Conservation (phyloP, 2,888 invertebrate genomes). For the Podotricha telesiphe region DNA sequence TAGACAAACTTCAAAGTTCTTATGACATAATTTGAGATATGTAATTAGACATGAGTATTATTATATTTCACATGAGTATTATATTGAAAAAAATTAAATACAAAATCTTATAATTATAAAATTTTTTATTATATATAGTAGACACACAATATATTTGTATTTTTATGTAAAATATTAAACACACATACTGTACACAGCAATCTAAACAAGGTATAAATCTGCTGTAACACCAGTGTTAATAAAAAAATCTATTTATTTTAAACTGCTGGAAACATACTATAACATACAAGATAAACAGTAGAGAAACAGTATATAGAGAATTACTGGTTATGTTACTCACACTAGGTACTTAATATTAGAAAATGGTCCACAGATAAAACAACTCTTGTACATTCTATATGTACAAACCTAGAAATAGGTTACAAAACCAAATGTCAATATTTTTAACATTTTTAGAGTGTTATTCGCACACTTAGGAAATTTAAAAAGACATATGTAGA, state of each 20-base stretch:
- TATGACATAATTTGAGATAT: background rate
- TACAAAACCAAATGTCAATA: background rate
- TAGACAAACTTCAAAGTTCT: too few relatives aligned
- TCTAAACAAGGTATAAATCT: background rate
- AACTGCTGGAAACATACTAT: background rate
- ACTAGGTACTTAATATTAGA: constrained; percentile 1
- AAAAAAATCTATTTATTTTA: too few relatives aligned
- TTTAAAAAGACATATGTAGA: too few relatives aligned
- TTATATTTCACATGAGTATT: too few relatives aligned
- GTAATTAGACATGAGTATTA: background rate
- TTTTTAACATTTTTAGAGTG: too few relatives aligned
- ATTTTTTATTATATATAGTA: too few relatives aligned
- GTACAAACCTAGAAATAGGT: background rate
- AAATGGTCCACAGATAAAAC: constrained; percentile 14
- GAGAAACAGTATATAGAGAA: background rate
- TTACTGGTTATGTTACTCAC: background rate
- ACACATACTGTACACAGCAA: background rate
- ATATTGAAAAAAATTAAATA: too few relatives aligned
- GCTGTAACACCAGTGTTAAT: background rate
- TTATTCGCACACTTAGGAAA: too few relatives aligned
- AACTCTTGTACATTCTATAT: background rate
- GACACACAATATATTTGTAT: background rate
- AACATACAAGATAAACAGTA: background rate
- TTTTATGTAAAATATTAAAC: background rate
- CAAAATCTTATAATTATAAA: too few relatives aligned